phyloP scores from a whole-genome alignment of 2,113 vertebrate species.

The Rhynchopsitta pachyrhyncha region DNA sequence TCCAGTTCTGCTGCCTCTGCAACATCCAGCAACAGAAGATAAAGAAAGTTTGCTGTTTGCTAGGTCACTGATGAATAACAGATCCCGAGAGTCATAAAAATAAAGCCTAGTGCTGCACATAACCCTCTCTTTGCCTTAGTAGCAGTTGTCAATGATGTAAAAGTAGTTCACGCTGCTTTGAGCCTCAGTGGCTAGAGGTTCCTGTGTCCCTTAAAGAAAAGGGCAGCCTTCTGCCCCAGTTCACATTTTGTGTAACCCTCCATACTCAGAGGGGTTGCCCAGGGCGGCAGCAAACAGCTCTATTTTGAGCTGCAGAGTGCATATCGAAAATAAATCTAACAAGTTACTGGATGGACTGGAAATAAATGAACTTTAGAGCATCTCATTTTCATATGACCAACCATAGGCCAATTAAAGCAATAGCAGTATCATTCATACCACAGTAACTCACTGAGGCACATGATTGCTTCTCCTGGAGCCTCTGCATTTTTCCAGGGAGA shows the following conservation, averaged over 20 bases:
- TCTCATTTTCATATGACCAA: neutral
- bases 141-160: neutral
- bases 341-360: neutral
- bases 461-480: neutral
- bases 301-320: neutral
- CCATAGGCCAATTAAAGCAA: neutral
- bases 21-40: neutral
- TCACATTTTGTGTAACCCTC: neutral
- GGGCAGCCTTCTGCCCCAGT: neutral
- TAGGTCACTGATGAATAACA: neutral
- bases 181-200: neutral
- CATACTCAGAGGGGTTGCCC: neutral
- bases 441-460: neutral
- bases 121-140: neutral
- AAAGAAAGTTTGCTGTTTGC: neutral
- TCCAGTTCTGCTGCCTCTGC: neutral
- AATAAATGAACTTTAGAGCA: neutral
- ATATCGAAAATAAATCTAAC: neutral
- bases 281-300: neutral
- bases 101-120: neutral
- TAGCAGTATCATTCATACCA: neutral
- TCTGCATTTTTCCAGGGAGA: neutral
- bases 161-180: neutral
- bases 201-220: neutral
- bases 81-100: neutral